Evolutionary conservation across 2,113 vertebrate genomes (phyloP).

Genomic region (Eulemur rufifrons): DNA sequence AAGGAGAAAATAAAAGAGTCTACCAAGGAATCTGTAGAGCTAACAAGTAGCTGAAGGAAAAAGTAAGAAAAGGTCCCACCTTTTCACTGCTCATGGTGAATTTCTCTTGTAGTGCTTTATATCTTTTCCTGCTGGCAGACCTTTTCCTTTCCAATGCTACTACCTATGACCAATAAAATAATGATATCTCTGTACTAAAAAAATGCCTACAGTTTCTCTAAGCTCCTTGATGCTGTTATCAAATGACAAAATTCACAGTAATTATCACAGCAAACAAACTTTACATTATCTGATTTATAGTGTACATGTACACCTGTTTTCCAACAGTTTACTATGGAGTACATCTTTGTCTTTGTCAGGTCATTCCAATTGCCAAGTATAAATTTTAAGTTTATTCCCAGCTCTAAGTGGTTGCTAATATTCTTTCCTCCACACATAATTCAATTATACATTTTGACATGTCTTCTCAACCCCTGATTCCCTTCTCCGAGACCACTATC

Average conservation of each 20-base stretch:
- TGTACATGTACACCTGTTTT: not conserved
- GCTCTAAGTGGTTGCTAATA: not conserved
- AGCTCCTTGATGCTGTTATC: not conserved
- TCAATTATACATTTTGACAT: not conserved
- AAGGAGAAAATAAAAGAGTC: constrained; percentile 1
- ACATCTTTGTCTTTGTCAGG: not conserved
- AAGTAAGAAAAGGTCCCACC: not conserved
- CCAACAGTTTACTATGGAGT: not conserved
- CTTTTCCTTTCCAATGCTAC: not conserved
- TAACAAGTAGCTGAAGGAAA: not conserved
- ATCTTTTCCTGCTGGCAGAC: not conserved
- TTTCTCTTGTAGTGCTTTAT: not conserved
- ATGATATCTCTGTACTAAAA: not conserved
- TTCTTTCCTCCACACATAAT: not conserved
- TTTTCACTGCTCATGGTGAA: not conserved
- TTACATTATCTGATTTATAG: not conserved
- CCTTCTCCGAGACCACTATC: not conserved
- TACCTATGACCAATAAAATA: not conserved
- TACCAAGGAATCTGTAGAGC: not conserved
- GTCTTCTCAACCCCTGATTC: not conserved
- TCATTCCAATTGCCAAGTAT: not conserved
- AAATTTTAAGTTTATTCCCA: not conserved
- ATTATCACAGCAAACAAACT: not conserved
- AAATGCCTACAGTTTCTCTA: not conserved
- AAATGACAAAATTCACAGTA: not conserved